phyloP scores from a whole-genome alignment of 2,797 vertebrate species.

The Chloroceryle inda region DNA sequence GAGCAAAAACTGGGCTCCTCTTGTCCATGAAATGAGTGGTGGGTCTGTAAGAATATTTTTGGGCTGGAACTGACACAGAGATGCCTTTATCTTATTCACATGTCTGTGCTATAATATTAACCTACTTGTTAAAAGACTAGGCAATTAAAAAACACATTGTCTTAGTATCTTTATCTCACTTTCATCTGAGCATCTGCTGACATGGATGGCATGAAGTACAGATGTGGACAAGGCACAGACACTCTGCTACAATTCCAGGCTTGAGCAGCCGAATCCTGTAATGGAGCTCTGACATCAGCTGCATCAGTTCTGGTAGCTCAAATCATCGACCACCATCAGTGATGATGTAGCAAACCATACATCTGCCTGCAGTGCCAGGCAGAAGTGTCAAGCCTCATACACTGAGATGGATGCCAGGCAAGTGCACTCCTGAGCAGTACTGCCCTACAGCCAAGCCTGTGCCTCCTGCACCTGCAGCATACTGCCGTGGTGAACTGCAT shows the following conservation, averaged over 20 bases:
- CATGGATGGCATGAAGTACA: neutral
- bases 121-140: neutral
- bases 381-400: neutral
- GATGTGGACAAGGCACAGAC: neutral
- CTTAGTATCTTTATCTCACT: neutral
- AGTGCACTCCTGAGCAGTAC: neutral
- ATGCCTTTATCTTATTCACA: neutral
- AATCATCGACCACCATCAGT: rapidly evolving
- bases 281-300: neutral
- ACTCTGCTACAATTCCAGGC: neutral
- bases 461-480: neutral
- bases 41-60: neutral
- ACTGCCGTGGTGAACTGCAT: neutral
- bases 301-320: neutral
- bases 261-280: neutral
- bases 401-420: neutral
- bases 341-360: neutral
- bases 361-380: neutral
- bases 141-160: neutral
- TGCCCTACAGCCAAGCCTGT: neutral
- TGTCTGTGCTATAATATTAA: neutral
- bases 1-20: neutral
- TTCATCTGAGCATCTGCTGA: neutral
- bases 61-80: neutral
- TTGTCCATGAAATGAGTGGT: neutral